Evolutionary conservation across 2,888 invertebrate genomes (phyloP).

Genomic region (Drosophila anomelani): DNA sequence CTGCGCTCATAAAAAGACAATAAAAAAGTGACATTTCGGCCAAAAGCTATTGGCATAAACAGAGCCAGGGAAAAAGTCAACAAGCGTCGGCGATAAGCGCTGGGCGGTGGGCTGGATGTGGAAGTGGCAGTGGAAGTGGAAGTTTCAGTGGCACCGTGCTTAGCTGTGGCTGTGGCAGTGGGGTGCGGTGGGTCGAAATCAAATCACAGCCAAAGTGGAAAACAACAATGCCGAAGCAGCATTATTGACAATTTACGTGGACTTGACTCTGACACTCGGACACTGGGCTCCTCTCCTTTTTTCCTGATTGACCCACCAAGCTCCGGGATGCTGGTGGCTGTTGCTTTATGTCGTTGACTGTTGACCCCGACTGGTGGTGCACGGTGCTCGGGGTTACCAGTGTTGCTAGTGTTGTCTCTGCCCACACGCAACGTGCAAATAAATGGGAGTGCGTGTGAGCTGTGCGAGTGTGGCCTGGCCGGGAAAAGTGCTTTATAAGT

Average conservation of each 20-base stretch:
- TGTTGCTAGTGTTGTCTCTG: constrained; percentile 49
- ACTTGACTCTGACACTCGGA: constrained; percentile 40
- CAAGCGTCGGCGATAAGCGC: constrained; percentile 28
- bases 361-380: constrained; percentile 18
- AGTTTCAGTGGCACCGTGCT: constrained; percentile 5
- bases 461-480: constrained; percentile 11
- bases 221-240: constrained; percentile 54
- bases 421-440: constrained; percentile 61
- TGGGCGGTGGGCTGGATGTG: constrained; percentile 3
- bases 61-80: constrained; percentile 35
- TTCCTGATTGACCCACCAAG: constrained; percentile 15
- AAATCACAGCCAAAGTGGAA: constrained; percentile 70
- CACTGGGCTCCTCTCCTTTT: constrained; percentile 39
- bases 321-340: constrained; percentile 32
- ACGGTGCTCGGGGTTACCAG: constrained; percentile 37
- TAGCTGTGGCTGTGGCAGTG: constrained; percentile 23
- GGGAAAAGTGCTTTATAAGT: constrained; percentile 71
- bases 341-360: constrained; percentile 43
- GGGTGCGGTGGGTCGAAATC: constrained; percentile 52
- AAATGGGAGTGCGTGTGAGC: constrained; percentile 40
- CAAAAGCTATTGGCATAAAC: constrained; percentile 59
- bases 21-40: constrained; percentile 79
- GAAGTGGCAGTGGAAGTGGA: constrained; percentile 1
- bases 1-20: constrained; percentile 76
- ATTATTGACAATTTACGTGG: constrained; percentile 73